Evolutionary conservation across 2,113 vertebrate genomes (phyloP), one percentile per base, ranked within the genome.

Genomic region (Osmerus mordax): DNA sequence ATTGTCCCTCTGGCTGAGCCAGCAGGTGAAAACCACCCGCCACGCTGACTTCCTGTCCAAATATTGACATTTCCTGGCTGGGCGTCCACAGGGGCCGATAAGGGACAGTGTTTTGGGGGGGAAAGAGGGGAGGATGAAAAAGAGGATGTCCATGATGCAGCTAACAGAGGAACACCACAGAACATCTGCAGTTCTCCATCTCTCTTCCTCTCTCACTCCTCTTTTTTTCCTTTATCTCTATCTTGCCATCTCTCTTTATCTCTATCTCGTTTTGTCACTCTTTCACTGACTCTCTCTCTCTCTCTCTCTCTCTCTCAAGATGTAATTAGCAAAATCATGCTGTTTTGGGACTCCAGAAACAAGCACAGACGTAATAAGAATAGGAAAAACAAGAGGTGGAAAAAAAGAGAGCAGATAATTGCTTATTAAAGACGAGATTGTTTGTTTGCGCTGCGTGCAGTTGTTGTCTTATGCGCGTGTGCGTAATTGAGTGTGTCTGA

Each of bases 311-410:
- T 56, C 55, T 56, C 60, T 15, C 16, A 9, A 3, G 68, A 58
- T 32, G 59, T 80, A 88, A 88, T 90, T 89, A 89, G 86, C 84
- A 83, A 86, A 84, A 89, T 89, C 87, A 79, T 76, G 68, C 23
- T 71, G 12, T 78, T 55, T 14, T 68, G 74, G 81, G 84, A 86
- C 79, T 83, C 80, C 58, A 32, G 71, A 80, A 83, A 77, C 75
- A 78, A 36, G 73, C 83, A 32, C 71, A 61, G 73, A 82, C 75
- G 73, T 82, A 85, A 78, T 70, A 69, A 72, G 59, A 18, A 14
- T 8, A 11, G 28, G 9, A 16, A 2, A 19, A 29, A 59, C 12
- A 0, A 54, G 64, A 25, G 32, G 68, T 28, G 62, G 19, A 55
- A 51, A 56, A 63, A 76, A 72, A 60, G 29, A 65, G 60, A 75